These are phyloP conservation scores for Lasioglossum zephyrum DNA, from an alignment of 2,888 invertebrate genomes.

Conservation along the genomic window DNA sequence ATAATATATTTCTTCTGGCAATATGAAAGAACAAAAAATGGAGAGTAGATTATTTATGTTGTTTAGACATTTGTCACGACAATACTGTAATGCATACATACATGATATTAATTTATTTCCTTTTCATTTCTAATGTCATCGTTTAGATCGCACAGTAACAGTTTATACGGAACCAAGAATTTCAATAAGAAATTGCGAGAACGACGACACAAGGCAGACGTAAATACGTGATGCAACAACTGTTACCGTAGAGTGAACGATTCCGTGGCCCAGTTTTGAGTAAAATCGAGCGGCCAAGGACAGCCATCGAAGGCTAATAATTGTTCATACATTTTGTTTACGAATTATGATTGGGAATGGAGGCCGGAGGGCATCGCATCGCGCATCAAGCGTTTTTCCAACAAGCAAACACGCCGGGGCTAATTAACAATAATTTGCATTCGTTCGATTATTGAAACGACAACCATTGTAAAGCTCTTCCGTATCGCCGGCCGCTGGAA, in stretches of 20 bases:
- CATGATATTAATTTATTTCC: no score
- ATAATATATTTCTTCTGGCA: no score
- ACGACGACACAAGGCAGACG: not conserved
- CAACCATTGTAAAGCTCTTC: slow-evolving; percentile 9
- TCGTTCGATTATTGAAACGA: slow-evolving; percentile 28
- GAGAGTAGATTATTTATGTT: no score
- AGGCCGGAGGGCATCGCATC: not conserved
- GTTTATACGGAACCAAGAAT: no score
- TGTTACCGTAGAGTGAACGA: not conserved
- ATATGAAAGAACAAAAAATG: no score
- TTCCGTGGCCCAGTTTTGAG: not conserved
- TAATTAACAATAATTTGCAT: slow-evolving; percentile 53
- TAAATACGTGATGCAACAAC: no score
- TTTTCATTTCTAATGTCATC: no score
- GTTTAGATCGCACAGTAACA: no score
- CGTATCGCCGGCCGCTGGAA: not conserved
- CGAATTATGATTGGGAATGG: not conserved
- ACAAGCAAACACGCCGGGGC: slow-evolving; percentile 33
- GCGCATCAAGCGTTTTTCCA: slow-evolving; percentile 24
- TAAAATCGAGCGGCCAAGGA: not conserved
- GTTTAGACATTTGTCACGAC: no score
- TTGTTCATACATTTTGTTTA: slow-evolving; percentile 1
- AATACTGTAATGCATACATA: no score
- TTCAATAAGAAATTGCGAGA: not conserved
- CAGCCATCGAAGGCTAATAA: not conserved